A percentile compares a stretch with the other conserved stretches of the same genome.
Conservation (phyloP, 1,140 invertebrate species). For the Ips nitidus region DNA sequence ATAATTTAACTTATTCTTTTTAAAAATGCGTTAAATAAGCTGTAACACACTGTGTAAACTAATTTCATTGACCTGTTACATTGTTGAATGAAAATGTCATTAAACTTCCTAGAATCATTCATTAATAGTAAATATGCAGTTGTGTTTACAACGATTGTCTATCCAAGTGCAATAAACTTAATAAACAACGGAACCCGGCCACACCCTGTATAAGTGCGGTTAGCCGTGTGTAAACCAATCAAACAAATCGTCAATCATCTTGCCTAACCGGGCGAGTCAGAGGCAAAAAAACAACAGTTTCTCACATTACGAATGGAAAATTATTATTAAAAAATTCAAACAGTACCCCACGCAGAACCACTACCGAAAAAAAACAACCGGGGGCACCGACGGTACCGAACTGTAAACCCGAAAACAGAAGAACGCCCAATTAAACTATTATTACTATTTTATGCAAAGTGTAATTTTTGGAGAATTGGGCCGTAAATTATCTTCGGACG, state of each 20-base stretch:
- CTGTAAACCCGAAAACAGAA: conserved; percentile 17
- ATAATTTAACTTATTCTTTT: too few species aligned
- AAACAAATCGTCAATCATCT: neutral
- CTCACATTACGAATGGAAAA: conserved; percentile 17
- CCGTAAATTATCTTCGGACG: conserved; percentile 23
- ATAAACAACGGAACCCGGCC: too few species aligned
- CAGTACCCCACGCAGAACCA: conserved; percentile 10
- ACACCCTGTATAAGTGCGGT: too few species aligned
- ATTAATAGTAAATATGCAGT: too few species aligned
- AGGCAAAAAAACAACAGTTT: conserved; percentile 11
- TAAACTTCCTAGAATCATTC: too few species aligned
- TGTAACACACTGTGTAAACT: too few species aligned
- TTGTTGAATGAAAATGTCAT: too few species aligned
- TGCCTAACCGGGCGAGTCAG: too few species aligned
- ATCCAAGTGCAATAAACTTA: too few species aligned
- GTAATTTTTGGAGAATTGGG: conserved; percentile 10
- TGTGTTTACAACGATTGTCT: too few species aligned
- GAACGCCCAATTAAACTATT: conserved; percentile 19
- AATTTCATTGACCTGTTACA: too few species aligned
- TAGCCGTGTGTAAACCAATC: neutral
- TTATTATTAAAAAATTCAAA: conserved; percentile 19
- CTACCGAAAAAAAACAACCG: conserved; percentile 17
- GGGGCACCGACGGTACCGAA: neutral
- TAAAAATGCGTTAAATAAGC: too few species aligned
- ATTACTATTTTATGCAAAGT: conserved; percentile 28